These are phyloP conservation scores for Luperina testacea DNA, from an alignment of 2,888 invertebrate genomes.

Conservation along the genomic window DNA sequence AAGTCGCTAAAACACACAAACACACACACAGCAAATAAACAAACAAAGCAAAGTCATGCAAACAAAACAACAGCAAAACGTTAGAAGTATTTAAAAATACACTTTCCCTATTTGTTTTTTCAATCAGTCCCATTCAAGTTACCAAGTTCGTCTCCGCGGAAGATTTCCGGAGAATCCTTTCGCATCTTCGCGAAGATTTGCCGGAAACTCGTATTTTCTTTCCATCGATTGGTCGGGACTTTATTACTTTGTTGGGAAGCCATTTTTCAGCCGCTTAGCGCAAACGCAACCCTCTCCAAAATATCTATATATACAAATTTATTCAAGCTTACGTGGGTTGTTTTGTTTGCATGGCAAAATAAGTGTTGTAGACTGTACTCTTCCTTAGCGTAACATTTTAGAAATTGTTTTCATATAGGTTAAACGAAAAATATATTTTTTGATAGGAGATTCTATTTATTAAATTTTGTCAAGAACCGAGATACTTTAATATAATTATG, in stretches of 20 bases:
- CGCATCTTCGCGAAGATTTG: conserved; percentile 32
- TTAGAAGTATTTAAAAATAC: conserved; percentile 37
- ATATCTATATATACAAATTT: conserved; percentile 70
- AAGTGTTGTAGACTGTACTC: conserved; percentile 20
- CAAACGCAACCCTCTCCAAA: conserved; percentile 69
- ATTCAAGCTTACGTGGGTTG: conserved; percentile 69
- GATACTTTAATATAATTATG: not conserved
- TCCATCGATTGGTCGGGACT: conserved; percentile 68
- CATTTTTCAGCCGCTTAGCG: conserved; percentile 72
- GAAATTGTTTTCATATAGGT: not conserved
- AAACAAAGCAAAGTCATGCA: conserved; percentile 2
- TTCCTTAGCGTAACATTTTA: not conserved
- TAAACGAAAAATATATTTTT: not conserved
- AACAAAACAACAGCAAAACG: conserved; percentile 19
- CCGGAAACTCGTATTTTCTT: conserved; percentile 68
- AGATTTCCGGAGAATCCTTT: conserved; percentile 47
- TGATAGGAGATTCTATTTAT: not conserved
- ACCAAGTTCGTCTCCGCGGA: conserved; percentile 38
- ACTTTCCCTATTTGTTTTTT: conserved; percentile 32
- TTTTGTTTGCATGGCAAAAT: conserved; percentile 69
- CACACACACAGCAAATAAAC: not conserved
- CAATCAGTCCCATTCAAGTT: conserved; percentile 50
- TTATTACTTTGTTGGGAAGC: conserved; percentile 71
- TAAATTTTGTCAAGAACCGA: not conserved
- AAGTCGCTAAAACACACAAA: not conserved